Evolutionary conservation across 1,140 invertebrate species (phyloP).

Genomic region (Druon quercuslanigerum): DNA sequence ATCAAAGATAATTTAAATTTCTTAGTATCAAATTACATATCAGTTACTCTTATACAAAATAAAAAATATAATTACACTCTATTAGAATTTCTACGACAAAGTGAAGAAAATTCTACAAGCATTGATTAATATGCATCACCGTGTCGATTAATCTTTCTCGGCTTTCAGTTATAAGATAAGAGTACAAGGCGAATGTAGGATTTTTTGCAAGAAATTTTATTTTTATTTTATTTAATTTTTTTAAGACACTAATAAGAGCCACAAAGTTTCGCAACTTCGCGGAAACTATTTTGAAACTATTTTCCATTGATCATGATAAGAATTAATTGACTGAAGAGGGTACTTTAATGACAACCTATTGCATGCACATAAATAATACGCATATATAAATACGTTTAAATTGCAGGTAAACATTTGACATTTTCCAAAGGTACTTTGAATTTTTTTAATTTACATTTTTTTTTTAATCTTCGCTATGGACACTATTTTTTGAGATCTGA

Average conservation of each 20-base stretch:
- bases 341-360: slow-evolving; percentile 10
- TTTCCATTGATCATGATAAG: slow-evolving; percentile 23
- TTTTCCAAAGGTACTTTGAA: no score
- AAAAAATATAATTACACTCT: no score
- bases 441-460: no score
- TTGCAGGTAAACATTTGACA: neutral
- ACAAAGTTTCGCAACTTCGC: slow-evolving; percentile 13
- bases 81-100: neutral
- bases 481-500: no score
- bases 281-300: slow-evolving; percentile 25
- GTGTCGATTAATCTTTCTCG: neutral
- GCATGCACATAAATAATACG: neutral
- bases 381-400: neutral
- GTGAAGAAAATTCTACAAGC: neutral
- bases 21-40: no score
- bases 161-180: neutral
- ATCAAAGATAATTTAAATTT: no score
- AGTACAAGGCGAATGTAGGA: neutral
- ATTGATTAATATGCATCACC: neutral
- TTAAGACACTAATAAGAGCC: neutral
- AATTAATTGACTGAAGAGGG: slow-evolving; percentile 24
- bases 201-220: neutral
- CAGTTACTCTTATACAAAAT: no score
- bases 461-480: no score
- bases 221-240: neutral